A percentile compares a stretch with the other conserved stretches of the same genome.
Conservation (phyloP, 2,888 invertebrate genomes). For the Microchrysa polita region DNA sequence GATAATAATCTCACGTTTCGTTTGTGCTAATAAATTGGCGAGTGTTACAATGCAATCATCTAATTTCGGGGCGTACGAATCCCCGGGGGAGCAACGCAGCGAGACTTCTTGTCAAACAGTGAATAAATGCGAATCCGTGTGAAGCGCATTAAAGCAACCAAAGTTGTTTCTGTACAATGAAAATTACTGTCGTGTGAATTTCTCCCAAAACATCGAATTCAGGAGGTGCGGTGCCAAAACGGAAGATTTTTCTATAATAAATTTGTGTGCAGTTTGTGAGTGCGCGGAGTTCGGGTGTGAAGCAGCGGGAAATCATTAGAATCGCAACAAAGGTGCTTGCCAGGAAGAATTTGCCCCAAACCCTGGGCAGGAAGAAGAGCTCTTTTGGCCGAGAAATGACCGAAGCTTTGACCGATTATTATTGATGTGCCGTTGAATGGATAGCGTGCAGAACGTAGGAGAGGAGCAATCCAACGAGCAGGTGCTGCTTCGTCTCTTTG, state of each 20-base stretch:
- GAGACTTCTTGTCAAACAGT: background rate
- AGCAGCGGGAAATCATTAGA: too few species aligned
- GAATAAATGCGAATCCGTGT: background rate
- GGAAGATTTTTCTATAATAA: background rate
- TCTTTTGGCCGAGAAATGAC: background rate
- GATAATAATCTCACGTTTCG: constrained; percentile 4
- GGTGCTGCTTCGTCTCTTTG: constrained; percentile 13
- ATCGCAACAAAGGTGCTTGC: background rate
- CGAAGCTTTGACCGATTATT: too few species aligned
- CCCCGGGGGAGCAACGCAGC: too few species aligned
- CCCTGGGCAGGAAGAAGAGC: background rate
- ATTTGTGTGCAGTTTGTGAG: too few species aligned
- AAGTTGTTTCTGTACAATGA: background rate
- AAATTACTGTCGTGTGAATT: background rate
- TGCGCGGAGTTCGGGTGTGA: too few species aligned
- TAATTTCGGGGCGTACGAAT: constrained; percentile 15
- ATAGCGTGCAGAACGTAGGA: too few species aligned
- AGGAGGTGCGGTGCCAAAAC: background rate
- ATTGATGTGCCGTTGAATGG: too few species aligned
- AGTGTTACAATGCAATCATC: constrained; percentile 27
- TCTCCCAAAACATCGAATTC: too few species aligned
- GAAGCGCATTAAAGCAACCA: background rate
- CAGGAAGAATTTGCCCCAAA: background rate
- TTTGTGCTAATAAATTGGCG: constrained; percentile 15
- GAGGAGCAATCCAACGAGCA: background rate